A percentile compares a stretch with the other conserved stretches of the same genome.
These are phyloP conservation scores for Phocides pigmalion DNA, from an alignment of 1,140 invertebrate species.

Conservation along the genomic window DNA sequence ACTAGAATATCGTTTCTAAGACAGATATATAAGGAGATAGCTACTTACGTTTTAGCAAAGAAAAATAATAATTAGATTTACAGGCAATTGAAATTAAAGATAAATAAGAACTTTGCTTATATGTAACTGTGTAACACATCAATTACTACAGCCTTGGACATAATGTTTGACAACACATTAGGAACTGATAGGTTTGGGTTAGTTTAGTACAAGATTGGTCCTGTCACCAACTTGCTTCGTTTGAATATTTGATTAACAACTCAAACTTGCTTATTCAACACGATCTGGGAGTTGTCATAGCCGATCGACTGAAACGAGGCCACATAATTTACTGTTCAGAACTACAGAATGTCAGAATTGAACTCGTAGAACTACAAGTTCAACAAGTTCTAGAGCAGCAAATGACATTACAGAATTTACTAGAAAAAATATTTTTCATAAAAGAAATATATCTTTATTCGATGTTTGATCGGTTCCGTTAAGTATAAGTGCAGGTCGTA, in stretches of 20 bases:
- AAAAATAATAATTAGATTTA: too few species aligned
- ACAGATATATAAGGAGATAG: too few species aligned
- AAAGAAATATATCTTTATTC: background rate
- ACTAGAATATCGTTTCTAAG: too few species aligned
- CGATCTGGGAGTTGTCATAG: constrained; percentile 13
- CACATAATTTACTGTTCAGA: constrained; percentile 9
- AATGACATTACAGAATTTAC: background rate
- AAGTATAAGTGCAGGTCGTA: too few species aligned
- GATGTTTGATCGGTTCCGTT: too few species aligned
- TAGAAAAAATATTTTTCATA: background rate
- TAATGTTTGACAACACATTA: constrained; percentile 5
- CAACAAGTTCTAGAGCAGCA: background rate
- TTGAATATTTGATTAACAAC: constrained; percentile 14
- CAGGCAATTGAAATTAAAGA: too few species aligned
- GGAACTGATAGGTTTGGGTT: background rate
- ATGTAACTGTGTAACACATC: too few species aligned
- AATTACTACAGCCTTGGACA: too few species aligned
- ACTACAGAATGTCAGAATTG: constrained; percentile 1
- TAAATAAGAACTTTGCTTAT: too few species aligned
- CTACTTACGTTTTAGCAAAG: too few species aligned
- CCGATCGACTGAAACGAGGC: constrained; percentile 10
- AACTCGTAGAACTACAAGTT: background rate
- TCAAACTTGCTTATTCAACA: constrained; percentile 8
- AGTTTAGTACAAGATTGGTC: background rate
- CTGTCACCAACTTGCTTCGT: constrained; percentile 6